Evolutionary conservation across 2,797 vertebrate species (phyloP).

Genomic region (Poliocrania exsul): DNA sequence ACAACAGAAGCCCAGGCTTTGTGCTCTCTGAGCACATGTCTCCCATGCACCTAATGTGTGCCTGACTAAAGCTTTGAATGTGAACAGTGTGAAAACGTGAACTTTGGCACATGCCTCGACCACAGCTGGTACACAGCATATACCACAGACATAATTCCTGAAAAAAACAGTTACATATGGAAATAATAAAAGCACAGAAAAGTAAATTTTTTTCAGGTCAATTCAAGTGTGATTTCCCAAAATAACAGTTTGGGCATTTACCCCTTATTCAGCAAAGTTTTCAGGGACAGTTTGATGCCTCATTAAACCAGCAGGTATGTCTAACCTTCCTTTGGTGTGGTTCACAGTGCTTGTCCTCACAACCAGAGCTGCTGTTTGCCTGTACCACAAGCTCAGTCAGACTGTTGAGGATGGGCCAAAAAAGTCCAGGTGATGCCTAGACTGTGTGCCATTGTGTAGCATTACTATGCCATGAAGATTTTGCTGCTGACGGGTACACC

Average conservation of each 20-base stretch:
- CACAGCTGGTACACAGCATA: neutral
- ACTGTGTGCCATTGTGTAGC: neutral
- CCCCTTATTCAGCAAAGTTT: neutral
- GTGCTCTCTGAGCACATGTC: neutral
- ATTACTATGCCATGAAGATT: neutral
- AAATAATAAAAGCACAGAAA: neutral
- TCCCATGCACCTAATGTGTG: neutral
- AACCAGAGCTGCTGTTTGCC: neutral
- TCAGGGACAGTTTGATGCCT: neutral
- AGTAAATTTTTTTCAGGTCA: accelerated
- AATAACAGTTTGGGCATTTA: neutral
- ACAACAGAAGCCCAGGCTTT: neutral
- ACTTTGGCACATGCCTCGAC: neutral
- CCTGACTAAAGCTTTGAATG: neutral
- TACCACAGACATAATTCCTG: neutral
- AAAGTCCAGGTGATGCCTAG: neutral
- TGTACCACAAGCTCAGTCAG: neutral
- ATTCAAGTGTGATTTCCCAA: neutral
- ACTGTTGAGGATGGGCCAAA: neutral
- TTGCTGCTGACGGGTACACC: neutral
- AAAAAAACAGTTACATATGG: neutral
- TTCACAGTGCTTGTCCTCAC: neutral
- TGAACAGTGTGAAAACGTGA: neutral
- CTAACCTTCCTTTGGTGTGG: neutral
- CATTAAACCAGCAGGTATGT: neutral